Base-by-base conservation (phyloP, 2,113 vertebrate species). In the Dolichallabes microphthalmus region DNA sequence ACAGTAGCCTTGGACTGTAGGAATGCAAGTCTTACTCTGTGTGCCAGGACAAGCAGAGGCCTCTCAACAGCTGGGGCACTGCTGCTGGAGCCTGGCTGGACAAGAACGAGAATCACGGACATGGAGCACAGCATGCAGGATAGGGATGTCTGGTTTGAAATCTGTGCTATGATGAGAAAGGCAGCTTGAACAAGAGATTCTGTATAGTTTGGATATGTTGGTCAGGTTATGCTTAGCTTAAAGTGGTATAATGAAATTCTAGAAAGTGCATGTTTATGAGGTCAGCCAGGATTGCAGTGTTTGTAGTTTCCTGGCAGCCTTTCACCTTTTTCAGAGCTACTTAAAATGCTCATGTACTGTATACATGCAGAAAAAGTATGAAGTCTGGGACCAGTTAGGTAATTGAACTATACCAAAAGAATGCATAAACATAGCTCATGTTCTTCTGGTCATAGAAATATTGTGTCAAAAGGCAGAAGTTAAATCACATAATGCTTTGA, bases 1-100 rank as follows among this genome's bases (percentile, higher is more conserved):
- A 95, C 90, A 92, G 93, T 92, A 94, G 94, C 92, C 91, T 92
- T 91, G 92, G 94, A 90, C 93, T 96, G 94, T 93, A 95, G 95
- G 94, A 95, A 93, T 82, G 39, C 19, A 60, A 90, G 84, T 85
- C 92, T 89, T 90, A 94, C 94, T 92, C 91, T 87, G 90, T 82
- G 85, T 88, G 93, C 94, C 92, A 95, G 94, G 89, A 92, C 32
- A 8, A 91, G 91, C 90, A 91, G 94, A 1, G 19, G 83, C 86
- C 63, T 52, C 58, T 86, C 52, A 57, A 35, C 52, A 86, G 86
- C 19, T 45, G 84, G 83, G 60, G 84, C 89, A 79, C 13, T 30
- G 25, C 83, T 84, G 45, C 61, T 86, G 82, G 84, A 84, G 58
- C 39, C 74, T 80, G 87, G 86, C 82, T 93, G 91, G 90, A 92